Evolutionary conservation across 1,140 invertebrate species (phyloP).

Genomic region (Frieseomelitta varia): DNA sequence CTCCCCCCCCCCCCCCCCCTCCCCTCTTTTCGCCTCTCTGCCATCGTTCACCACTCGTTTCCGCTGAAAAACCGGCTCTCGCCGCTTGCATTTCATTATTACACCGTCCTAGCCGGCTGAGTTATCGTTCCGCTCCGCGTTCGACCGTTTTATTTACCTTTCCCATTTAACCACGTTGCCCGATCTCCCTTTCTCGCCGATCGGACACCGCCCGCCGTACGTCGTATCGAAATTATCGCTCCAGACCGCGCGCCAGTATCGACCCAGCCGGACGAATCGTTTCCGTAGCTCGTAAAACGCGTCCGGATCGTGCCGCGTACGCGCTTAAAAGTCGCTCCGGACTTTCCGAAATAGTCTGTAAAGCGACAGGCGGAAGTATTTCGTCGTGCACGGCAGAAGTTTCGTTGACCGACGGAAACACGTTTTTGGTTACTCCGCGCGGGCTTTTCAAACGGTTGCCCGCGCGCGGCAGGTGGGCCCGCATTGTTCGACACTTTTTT

Average conservation of each 20-base stretch:
- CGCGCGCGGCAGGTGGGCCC: too few species aligned
- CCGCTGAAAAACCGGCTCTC: constrained; percentile 38
- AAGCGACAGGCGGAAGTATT: too few species aligned
- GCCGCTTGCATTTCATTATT: constrained; percentile 38
- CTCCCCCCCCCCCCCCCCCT: fast-evolving
- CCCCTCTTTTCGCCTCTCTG: too few species aligned
- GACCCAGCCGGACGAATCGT: too few species aligned
- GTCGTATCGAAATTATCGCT: too few species aligned
- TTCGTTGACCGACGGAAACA: too few species aligned
- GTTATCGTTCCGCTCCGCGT: constrained; percentile 40
- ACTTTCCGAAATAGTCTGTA: too few species aligned
- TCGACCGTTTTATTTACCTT: constrained; percentile 45
- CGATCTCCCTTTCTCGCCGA: constrained; percentile 4
- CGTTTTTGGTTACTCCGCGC: too few species aligned
- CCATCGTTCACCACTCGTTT: neutral
- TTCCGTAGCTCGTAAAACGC: constrained; percentile 7
- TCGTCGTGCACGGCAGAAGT: too few species aligned
- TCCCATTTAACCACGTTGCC: neutral
- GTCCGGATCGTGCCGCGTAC: neutral
- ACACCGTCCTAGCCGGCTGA: constrained; percentile 6
- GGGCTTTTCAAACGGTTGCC: too few species aligned
- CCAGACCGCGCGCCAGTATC: too few species aligned
- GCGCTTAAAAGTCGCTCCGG: neutral
- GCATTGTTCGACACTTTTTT: too few species aligned
- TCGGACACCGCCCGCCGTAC: neutral